phyloP scores from a whole-genome alignment of 2,113 vertebrate species.

The Microcebus griseorufus region DNA sequence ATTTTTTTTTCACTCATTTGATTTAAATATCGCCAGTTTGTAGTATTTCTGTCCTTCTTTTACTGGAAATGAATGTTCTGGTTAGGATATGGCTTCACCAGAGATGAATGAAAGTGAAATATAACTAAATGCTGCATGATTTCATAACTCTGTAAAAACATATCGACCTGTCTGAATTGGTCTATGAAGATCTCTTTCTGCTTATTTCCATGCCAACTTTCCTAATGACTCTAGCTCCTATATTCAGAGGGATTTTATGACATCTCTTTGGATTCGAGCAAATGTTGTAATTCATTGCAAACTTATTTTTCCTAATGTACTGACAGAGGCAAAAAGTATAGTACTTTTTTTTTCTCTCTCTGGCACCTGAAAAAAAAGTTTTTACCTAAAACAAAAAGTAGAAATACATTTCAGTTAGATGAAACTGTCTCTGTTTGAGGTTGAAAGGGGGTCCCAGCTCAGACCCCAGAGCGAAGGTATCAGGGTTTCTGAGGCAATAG shows the following conservation, averaged over 20 bases:
- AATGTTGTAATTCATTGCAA: background rate
- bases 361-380: background rate
- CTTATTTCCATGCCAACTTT: constrained; percentile 27
- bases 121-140: constrained; percentile 44
- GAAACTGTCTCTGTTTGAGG: background rate
- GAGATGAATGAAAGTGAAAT: constrained; percentile 54
- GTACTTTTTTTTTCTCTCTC: background rate
- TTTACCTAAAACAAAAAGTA: background rate
- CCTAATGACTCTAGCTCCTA: background rate
- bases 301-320: background rate
- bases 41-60: background rate
- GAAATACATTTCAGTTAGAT: background rate
- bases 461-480: background rate
- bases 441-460: background rate
- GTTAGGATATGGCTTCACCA: background rate
- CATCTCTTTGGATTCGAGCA: constrained; percentile 6
- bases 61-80: background rate
- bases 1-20: background rate
- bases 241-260: background rate
- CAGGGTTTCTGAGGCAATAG: background rate
- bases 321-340: background rate
- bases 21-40: background rate
- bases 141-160: constrained; percentile 60
- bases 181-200: constrained; percentile 22
- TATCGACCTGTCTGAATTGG: constrained; percentile 8